phyloP scores from a whole-genome alignment of 2,113 vertebrate genomes.

The Capreolus pygargus region DNA sequence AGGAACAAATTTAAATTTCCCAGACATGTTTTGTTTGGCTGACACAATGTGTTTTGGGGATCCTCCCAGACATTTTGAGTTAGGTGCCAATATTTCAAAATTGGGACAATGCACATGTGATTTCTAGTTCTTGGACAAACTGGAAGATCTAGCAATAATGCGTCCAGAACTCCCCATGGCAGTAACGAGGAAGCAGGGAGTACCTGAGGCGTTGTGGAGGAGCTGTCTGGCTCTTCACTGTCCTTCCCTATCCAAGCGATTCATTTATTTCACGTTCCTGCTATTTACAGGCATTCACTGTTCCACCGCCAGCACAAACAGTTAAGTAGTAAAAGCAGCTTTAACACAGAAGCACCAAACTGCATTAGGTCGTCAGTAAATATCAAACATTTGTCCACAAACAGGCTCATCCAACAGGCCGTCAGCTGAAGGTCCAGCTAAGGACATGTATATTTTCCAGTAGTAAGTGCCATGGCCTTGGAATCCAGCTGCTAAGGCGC shows the following conservation, averaged over 20 bases:
- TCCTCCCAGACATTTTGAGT: not conserved
- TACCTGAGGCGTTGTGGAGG: not conserved
- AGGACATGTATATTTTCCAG: not conserved
- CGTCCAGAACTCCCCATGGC: not conserved
- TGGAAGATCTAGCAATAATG: not conserved
- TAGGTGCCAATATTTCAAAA: slow-evolving; percentile 13
- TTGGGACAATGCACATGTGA: not conserved
- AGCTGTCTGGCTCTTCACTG: not conserved
- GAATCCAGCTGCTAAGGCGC: not conserved
- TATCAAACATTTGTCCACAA: not conserved
- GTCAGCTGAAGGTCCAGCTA: not conserved
- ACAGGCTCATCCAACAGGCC: not conserved
- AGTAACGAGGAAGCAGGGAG: not conserved
- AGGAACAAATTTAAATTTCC: slow-evolving; percentile 43
- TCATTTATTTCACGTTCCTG: not conserved
- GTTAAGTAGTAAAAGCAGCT: not conserved
- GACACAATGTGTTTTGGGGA: not conserved
- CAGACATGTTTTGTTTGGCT: slow-evolving; percentile 26
- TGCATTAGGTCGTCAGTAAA: not conserved
- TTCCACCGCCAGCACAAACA: not conserved
- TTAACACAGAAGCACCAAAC: not conserved
- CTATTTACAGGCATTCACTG: not conserved
- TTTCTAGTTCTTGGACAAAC: not conserved
- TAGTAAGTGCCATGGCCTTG: not conserved
- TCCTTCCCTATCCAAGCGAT: not conserved